phyloP scores from a whole-genome alignment of 1,140 invertebrate genomes.

The Muscidifurax raptorellus region DNA sequence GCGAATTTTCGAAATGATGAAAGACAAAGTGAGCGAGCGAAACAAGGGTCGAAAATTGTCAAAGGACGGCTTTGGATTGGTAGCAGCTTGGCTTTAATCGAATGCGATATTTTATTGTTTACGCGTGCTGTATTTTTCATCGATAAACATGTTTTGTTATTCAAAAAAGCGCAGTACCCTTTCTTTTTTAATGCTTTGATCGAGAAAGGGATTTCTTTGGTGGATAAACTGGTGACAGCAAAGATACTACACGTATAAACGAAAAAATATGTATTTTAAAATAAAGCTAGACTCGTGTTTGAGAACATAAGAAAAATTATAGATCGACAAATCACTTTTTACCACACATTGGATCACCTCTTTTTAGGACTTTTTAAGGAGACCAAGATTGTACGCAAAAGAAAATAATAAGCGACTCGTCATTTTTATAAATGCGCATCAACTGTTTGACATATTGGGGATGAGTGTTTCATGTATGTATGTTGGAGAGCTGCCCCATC shows the following conservation, averaged over 20 bases:
- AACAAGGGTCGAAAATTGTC: background rate
- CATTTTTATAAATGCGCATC: slow-evolving; percentile 49
- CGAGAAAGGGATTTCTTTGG: background rate
- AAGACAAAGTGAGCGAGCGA: background rate
- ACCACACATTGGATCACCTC: slow-evolving; percentile 44
- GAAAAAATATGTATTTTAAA: slow-evolving; percentile 19
- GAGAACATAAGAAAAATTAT: slow-evolving; percentile 18
- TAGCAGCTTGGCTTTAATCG: slow-evolving; percentile 4
- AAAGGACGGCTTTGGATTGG: background rate
- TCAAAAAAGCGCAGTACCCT: background rate
- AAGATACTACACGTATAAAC: slow-evolving; percentile 24
- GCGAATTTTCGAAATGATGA: background rate
- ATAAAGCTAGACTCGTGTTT: background rate
- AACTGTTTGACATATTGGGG: slow-evolving; percentile 35
- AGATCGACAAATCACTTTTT: slow-evolving; percentile 50
- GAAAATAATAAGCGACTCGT: slow-evolving; percentile 39
- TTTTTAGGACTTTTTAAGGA: slow-evolving; percentile 48
- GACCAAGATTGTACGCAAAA: slow-evolving; percentile 11
- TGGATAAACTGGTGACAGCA: background rate
- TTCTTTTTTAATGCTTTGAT: background rate
- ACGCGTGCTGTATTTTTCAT: slow-evolving; percentile 11
- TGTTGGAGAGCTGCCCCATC: slow-evolving; percentile 31
- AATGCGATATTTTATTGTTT: slow-evolving; percentile 32
- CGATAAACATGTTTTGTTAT: background rate
- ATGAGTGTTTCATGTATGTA: slow-evolving; percentile 38